phyloP scores from a whole-genome alignment of 92 coral and sea anemone genomes.

The Palythoa caribaeorum region DNA sequence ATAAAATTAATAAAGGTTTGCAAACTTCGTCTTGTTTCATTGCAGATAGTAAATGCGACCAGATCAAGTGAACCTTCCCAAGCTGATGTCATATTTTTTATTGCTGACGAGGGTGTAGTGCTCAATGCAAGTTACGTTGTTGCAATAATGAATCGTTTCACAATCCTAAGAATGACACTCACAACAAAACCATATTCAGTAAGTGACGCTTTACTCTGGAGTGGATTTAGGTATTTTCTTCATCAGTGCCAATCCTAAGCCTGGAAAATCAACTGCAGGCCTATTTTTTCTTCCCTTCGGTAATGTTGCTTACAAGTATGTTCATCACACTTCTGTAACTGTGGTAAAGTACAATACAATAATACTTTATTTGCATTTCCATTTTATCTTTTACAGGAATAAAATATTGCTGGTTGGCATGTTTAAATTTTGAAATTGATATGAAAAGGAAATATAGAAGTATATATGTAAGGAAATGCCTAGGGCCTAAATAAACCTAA shows the following conservation, averaged over 20 bases:
- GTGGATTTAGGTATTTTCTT: background rate
- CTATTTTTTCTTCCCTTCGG: background rate
- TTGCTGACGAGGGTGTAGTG: slow-evolving; percentile 87
- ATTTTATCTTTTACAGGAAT: too few species aligned
- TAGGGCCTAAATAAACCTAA: too few species aligned
- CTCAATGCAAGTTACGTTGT: slow-evolving; percentile 76
- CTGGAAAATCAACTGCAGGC: background rate
- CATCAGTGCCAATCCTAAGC: too few species aligned
- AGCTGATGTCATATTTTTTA: slow-evolving; percentile 88
- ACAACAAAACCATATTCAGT: slow-evolving; percentile 84
- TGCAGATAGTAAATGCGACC: slow-evolving; percentile 76
- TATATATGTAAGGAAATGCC: too few species aligned
- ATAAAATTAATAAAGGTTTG: background rate
- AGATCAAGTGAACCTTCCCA: slow-evolving; percentile 26
- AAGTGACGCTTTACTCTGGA: slow-evolving; percentile 1
- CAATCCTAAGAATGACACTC: slow-evolving; percentile 73
- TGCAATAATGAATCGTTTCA: slow-evolving; percentile 75
- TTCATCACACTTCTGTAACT: too few species aligned
- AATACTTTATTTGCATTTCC: too few species aligned
- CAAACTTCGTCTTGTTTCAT: background rate
- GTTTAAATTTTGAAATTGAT: too few species aligned
- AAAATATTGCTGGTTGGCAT: too few species aligned
- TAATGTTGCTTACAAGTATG: too few species aligned
- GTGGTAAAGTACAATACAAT: too few species aligned
- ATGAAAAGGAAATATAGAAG: too few species aligned